Base-by-base conservation (phyloP, 53 echinoderm and acorn worm species). In the Antedon mediterranea region DNA sequence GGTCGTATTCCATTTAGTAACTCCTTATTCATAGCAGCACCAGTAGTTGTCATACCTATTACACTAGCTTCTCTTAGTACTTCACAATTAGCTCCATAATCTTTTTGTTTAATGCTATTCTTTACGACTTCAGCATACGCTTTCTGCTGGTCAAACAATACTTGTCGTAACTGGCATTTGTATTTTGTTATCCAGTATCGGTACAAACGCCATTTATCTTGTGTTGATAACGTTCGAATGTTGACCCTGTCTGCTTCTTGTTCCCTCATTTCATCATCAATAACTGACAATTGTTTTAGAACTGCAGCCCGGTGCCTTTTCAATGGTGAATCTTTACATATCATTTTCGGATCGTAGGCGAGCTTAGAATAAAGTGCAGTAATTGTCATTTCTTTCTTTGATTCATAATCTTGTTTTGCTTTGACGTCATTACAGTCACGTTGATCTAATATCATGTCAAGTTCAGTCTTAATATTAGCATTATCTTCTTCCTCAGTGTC, bases 1-100 rank as follows among this genome's bases (percentile, higher is more conserved):
- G 95, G 87, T 26, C 81, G 79, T 0, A 91, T 74, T 14, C 71
- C 78, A 42, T 90, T 79, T 43, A 95, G 28, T 20, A 86, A 29
- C 29, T 77, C 37, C 18, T 81, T 79, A 18, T 83, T 32, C 28
- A 33, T 89, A 9, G 89, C 85, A 27, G 85, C 89, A 30, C 85
- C 83, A 28, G 89, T 89, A 33, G 89, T 89, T 0, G 89, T 89
- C 70, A 89, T 78, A n/a, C 85, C 89, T 30, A 89, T 73, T 18
- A 89, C 80, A 23, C 77, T n/a, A n/a, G n/a, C n/a, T n/a, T n/a
- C n/a, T 27, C 34, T 75, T 3, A 89, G 29, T 28, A 75, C 43
- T 15, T 42, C 20, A 34, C 27, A 80, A 18, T 57, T 9, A 57
- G 57, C 57, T 57, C 57, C 57, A 23, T 18, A 26, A 29, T 89